Conservation (phyloP, 30 jellyfish, hydroid and myxozoan species). For the Aurelia aurita complex sp. Pacific region DNA sequence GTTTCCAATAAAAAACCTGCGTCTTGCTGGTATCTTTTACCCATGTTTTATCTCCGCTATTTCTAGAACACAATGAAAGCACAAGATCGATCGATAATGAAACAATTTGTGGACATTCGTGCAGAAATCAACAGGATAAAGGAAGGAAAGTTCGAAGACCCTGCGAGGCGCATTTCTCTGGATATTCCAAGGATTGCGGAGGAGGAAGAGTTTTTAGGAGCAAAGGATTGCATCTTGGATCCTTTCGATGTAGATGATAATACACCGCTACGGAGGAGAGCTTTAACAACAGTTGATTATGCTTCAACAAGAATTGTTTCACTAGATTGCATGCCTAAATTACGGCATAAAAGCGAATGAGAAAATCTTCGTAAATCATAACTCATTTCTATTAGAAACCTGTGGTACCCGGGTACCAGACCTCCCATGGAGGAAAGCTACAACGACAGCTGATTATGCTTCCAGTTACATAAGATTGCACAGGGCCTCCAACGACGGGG, state of each 20-base stretch:
- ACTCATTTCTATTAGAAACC: too few relatives aligned
- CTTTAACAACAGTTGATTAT: slow-evolving; percentile 28
- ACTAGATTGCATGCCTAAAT: too few relatives aligned
- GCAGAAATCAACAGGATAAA: slow-evolving; percentile 27
- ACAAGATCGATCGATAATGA: slow-evolving; percentile 41
- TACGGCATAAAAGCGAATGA: too few relatives aligned
- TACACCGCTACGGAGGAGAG: slow-evolving; percentile 49
- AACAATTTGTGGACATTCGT: slow-evolving; percentile 31
- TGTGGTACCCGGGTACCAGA: too few relatives aligned
- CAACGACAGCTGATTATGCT: too few relatives aligned
- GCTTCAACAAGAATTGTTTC: background rate
- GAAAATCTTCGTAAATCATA: too few relatives aligned
- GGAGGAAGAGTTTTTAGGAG: slow-evolving; percentile 39
- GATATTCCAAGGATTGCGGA: slow-evolving; percentile 37
- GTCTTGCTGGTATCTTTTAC: background rate
- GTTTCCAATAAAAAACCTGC: background rate
- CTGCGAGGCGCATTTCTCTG: slow-evolving; percentile 33
- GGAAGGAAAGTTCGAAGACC: slow-evolving; percentile 9
- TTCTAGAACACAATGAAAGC: slow-evolving; percentile 35
- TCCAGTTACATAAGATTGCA: too few relatives aligned
- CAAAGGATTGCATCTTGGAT: slow-evolving; percentile 32
- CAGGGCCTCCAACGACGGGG: too few relatives aligned
- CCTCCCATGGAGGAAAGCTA: too few relatives aligned
- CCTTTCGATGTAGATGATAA: slow-evolving; percentile 51
- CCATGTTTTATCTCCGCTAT: background rate